A percentile compares a stretch with the other conserved stretches of the same genome.
Conservation (phyloP, 2,888 invertebrate species). For the Cinara cedri region DNA sequence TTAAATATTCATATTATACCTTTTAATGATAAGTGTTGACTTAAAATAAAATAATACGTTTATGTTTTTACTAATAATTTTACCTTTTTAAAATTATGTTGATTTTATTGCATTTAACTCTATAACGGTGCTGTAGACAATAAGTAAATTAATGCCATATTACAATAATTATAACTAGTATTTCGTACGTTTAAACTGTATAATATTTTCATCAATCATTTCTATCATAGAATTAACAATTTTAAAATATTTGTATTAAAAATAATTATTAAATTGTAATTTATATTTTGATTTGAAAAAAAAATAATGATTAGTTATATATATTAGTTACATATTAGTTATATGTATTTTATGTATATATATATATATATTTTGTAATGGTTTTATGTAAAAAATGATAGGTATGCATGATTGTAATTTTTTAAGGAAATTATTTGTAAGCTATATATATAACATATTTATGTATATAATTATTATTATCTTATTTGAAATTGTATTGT, state of each 20-base stretch:
- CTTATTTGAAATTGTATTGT: too few species aligned
- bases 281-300: constrained; percentile 6
- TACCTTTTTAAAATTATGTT: background rate
- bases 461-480: too few species aligned
- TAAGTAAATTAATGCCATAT: too few species aligned
- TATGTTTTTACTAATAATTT: background rate
- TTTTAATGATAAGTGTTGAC: too few species aligned
- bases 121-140: too few species aligned
- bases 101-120: background rate
- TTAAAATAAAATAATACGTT: background rate
- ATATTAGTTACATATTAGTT: too few species aligned
- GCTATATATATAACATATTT: background rate
- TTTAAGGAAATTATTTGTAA: background rate
- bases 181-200: constrained; percentile 9
- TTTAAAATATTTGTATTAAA: too few species aligned
- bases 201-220: background rate
- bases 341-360: too few species aligned
- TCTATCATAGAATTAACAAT: constrained; percentile 1
- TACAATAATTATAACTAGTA: background rate
- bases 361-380: too few species aligned
- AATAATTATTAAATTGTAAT: constrained; percentile 5
- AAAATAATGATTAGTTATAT: background rate
- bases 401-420: background rate
- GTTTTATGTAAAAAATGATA: too few species aligned
- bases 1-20: constrained; percentile 4